Evolutionary conservation across 2,888 invertebrate species (phyloP), one percentile per base, ranked within the genome.

Genomic region (Acronicta leporina): DNA sequence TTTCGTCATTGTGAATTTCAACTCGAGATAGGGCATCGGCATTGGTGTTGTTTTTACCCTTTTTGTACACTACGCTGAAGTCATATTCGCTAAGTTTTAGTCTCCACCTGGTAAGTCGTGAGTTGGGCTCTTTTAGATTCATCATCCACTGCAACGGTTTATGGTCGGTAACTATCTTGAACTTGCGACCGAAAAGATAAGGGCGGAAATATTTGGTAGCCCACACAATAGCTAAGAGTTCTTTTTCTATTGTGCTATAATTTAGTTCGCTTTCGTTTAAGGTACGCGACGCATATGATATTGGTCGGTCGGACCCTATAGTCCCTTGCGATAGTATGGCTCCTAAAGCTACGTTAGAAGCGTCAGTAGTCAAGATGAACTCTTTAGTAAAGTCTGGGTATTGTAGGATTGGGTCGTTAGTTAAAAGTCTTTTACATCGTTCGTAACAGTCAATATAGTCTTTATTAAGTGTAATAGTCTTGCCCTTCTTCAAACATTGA

Each of bases 51-150:
- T 8, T n/a, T 40, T 13, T 20, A n/a, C 48, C 48, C n/a, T 48
- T 48, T 5, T 48, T 48, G 10, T 48, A 48, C 7, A 48, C 14
- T 38, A 48, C 48, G 3, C 20, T n/a, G 3, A 25, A 48, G 5
- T 48, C 48, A 13, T 48, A 48, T 20, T 48, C 48, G 9, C 38
- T 38, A 7, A 48, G n/a, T 40, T 48, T 48, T 0, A 48, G 38
- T 9, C 20, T 48, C 48, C 48, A 48, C 13, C 48, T 38, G 10
- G 33, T 33, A 33, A 33, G 33, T 33, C 33, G 33, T 33, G 33
- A 33, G 33, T 33, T 27, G 5, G 27, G 27, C 27, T 27, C 27
- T 27, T 27, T 27, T 27, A 27, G 7, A 27, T 27, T 27, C 27
- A 27, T 27, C 27, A 27, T 27, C 27, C 27, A 27, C 6, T 27